Percentiles rank a stretch among this genome's conserved stretches.
Conservation (phyloP, 1,140 invertebrate genomes). For the Zaprionus vittiger region DNA sequence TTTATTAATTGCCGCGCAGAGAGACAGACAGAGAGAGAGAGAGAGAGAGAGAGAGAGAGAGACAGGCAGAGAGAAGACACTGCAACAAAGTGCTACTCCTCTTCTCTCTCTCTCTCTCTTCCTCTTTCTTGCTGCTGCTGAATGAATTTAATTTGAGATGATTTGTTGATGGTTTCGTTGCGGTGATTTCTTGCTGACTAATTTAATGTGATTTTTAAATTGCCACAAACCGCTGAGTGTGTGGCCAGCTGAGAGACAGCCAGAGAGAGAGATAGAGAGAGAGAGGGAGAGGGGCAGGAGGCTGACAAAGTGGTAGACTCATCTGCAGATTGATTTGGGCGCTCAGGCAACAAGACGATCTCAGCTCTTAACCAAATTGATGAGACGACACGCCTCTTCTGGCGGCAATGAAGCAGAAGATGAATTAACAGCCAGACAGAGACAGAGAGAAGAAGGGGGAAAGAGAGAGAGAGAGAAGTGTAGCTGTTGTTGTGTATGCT, state of each 20-base stretch:
- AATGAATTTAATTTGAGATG: conserved; percentile 83
- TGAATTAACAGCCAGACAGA: background rate
- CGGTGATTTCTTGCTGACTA: conserved; percentile 83
- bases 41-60: too few species aligned
- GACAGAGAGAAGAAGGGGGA: background rate
- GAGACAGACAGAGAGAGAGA: background rate
- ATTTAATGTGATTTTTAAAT: conserved; percentile 83
- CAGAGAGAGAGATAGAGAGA: background rate
- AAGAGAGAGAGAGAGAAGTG: background rate
- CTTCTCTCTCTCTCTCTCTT: background rate
- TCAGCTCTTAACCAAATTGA: conserved; percentile 52
- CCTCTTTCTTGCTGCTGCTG: background rate
- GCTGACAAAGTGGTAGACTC: conserved; percentile 10
- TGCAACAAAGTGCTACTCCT: background rate
- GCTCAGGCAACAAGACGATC: conserved; percentile 30
- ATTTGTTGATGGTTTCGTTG: conserved; percentile 83
- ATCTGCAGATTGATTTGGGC: conserved; percentile 68
- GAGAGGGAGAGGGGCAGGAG: conserved; percentile 1
- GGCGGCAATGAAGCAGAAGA: conserved; percentile 1
- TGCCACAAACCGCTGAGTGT: conserved; percentile 70
- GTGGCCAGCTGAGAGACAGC: conserved; percentile 48
- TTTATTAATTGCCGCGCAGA: conserved; percentile 78
- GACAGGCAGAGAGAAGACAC: background rate
- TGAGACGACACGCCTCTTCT: conserved; percentile 65
- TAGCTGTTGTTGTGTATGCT: background rate